These are phyloP conservation scores for Myopa testacea DNA, from an alignment of 2,888 invertebrate species.

Conservation along the genomic window DNA sequence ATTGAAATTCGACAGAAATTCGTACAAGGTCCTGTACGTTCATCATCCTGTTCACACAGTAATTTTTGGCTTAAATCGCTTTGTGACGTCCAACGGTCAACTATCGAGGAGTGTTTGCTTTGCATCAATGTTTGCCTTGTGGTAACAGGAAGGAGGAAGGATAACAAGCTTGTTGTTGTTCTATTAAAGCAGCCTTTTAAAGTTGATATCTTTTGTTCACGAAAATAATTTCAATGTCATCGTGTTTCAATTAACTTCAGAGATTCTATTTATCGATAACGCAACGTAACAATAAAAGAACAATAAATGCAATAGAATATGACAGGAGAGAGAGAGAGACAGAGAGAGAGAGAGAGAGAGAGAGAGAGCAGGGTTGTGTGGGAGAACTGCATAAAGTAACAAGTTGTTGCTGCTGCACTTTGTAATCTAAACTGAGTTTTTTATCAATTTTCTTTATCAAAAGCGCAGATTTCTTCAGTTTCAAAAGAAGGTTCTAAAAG, in stretches of 20 bases:
- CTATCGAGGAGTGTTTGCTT: background rate
- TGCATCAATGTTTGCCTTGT: background rate
- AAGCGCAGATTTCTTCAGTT: too few species aligned
- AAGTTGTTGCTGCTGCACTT: too few species aligned
- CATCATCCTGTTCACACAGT: too few species aligned
- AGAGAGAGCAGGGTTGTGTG: background rate
- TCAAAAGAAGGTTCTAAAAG: too few species aligned
- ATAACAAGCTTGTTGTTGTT: too few species aligned
- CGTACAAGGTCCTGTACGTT: too few species aligned
- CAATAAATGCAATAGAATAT: background rate
- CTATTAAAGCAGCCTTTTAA: background rate
- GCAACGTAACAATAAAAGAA: background rate
- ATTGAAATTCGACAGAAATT: too few species aligned
- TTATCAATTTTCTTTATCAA: too few species aligned
- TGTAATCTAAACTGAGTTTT: too few species aligned
- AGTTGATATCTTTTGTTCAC: background rate
- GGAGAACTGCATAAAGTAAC: too few species aligned
- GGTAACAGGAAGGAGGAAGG: background rate
- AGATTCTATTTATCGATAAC: conserved; percentile 21
- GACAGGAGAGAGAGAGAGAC: background rate
- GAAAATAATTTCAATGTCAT: conserved; percentile 3
- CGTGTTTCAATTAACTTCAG: conserved; percentile 19
- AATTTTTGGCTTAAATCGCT: background rate
- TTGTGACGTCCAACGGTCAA: background rate
- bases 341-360: background rate